These are phyloP conservation scores for Miichthys miiuy DNA, from an alignment of 2,797 vertebrate genomes.

Conservation along the genomic window DNA sequence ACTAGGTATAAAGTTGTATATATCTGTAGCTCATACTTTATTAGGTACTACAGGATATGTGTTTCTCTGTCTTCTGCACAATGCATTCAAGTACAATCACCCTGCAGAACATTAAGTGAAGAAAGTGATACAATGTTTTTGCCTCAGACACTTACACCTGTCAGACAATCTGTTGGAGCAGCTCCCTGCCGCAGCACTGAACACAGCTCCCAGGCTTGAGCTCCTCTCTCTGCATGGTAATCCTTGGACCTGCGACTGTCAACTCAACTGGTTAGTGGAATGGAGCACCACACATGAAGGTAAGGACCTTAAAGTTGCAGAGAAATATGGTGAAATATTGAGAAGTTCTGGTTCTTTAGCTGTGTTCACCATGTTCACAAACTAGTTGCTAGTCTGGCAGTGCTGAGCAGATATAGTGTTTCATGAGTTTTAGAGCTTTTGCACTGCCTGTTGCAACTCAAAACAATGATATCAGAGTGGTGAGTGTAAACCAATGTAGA, in stretches of 20 bases:
- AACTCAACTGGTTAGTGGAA: constrained; percentile 84
- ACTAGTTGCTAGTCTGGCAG: too few species aligned
- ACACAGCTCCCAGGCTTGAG: constrained; percentile 80
- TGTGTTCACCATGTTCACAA: too few species aligned
- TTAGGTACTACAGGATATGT: neutral
- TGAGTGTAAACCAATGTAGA: neutral
- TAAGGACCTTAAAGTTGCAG: constrained; percentile 26
- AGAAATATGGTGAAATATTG: too few species aligned
- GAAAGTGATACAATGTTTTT: constrained; percentile 8
- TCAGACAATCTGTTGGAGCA: constrained; percentile 85
- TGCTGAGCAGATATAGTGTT: too few species aligned
- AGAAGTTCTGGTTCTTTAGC: too few species aligned
- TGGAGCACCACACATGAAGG: constrained; percentile 83
- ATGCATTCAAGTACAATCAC: neutral
- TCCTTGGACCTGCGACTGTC: constrained; percentile 88
- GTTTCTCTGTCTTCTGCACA: neutral
- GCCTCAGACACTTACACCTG: constrained; percentile 83
- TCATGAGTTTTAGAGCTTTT: neutral
- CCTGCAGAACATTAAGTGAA: constrained; percentile 16
- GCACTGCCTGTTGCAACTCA: neutral
- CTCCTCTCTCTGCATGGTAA: constrained; percentile 85
- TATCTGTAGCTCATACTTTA: neutral
- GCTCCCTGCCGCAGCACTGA: constrained; percentile 75
- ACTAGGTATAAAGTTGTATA: neutral
- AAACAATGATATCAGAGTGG: neutral